Conservation (phyloP, 2,888 invertebrate genomes). For the Drosophila percnosoma region DNA sequence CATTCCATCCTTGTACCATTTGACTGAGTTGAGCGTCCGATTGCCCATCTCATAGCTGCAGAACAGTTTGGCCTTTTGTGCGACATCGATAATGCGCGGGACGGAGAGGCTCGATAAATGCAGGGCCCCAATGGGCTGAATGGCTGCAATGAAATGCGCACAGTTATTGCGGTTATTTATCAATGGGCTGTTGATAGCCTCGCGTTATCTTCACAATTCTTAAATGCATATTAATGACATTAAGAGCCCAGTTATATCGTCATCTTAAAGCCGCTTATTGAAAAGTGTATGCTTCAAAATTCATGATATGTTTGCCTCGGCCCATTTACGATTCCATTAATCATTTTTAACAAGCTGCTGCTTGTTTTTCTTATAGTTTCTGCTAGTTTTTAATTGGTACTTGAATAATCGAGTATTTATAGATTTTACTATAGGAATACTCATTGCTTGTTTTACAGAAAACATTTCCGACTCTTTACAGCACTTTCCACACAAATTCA, state of each 20-base stretch:
- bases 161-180: constrained; percentile 42
- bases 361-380: not conserved
- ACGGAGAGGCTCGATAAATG: constrained; percentile 84
- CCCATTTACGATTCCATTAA: not conserved
- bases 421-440: not conserved
- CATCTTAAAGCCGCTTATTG: not conserved
- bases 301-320: not conserved
- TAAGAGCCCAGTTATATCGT: not conserved
- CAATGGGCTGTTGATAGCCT: constrained; percentile 29
- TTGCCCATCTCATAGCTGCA: constrained; percentile 85
- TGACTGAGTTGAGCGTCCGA: constrained; percentile 85
- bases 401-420: not conserved
- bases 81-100: constrained; percentile 84
- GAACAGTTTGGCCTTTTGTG: constrained; percentile 84
- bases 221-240: constrained; percentile 6
- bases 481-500: not conserved
- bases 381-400: not conserved
- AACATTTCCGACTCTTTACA: not conserved
- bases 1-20: constrained; percentile 85
- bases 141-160: constrained; percentile 66
- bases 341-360: not conserved
- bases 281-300: not conserved
- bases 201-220: constrained; percentile 3
- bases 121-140: constrained; percentile 78
- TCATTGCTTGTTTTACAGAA: not conserved